phyloP scores from a whole-genome alignment of 2,113 vertebrate genomes.

The Montifringilla adamsi region DNA sequence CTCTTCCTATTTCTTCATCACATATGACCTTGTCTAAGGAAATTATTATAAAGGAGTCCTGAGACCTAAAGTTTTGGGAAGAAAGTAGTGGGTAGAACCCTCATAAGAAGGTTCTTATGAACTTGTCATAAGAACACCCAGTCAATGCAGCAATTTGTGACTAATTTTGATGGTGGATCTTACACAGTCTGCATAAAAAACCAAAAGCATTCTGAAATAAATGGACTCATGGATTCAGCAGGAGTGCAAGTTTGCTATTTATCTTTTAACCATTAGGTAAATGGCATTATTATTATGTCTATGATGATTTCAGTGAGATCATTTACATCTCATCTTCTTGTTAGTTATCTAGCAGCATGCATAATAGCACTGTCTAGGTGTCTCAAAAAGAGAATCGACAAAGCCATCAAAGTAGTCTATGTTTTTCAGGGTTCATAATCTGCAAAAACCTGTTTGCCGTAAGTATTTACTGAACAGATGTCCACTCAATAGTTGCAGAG shows the following conservation, averaged over 20 bases:
- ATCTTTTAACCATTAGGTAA: neutral
- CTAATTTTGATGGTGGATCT: neutral
- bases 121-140: neutral
- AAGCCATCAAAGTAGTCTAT: neutral
- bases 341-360: neutral
- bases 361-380: neutral
- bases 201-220: neutral
- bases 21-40: neutral
- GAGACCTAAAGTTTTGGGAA: neutral
- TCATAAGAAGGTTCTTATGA: neutral
- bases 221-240: neutral
- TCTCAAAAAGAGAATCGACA: neutral
- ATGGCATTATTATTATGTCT: neutral
- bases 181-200: neutral
- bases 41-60: neutral
- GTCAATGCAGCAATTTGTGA: neutral
- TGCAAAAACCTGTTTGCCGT: neutral
- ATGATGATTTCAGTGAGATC: neutral
- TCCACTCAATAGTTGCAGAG: neutral
- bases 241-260: neutral
- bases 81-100: neutral
- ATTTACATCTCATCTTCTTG: neutral
- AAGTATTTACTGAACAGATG: neutral
- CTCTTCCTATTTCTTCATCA: neutral
- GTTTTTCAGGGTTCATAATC: neutral